Base-by-base conservation (phyloP, 2,113 vertebrate genomes). In the Chionodraco myersi region DNA sequence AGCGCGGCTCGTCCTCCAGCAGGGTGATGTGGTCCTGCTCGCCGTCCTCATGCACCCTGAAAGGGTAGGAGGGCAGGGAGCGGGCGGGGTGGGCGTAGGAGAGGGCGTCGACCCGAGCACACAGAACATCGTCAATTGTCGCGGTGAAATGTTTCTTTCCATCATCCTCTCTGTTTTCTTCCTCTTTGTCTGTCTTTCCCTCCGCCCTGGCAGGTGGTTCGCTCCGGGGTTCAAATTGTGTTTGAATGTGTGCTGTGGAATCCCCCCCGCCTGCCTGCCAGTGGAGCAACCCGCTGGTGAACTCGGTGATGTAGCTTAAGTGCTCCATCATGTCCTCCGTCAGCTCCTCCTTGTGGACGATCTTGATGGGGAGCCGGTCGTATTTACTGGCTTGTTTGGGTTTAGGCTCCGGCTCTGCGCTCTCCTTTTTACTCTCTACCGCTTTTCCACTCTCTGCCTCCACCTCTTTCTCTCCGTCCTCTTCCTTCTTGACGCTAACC, bases 201-300 rank as follows among this genome's bases (percentile, higher is more conserved):
- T 92, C 67, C 81, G 80, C 93, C 93, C 86, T 92, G 92, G 77
- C 93, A 89, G 0, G 92, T 82, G 64, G 94, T 86, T 89, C 95
- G 87, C 87, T 81, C 86, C 94, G 96, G 77, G 96, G 96, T 89
- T 98, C 97, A 58, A 99, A 99, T 80, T 97, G 96, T 23, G 96
- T 98, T 93, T 98, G 98, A 91, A 99, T 99, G 93, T 99, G 97
- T 74, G 96, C 95, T 0, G 98, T 99, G 87, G 97, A 98, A 90
- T 99, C 98, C 0, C 98, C 98, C n/a, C 98, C 98, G 1, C 98
- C 98, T 4, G 97, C 97, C 92, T 97, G 96, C 98, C 98, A 99
- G 95, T 99, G 98, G 63, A 98, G 95, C 84, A 99, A 94, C 21
- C 98, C 98, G n/a, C 97, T 99, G 88, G 83, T 95, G 85, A 99